Percentiles rank a stretch among this genome's conserved stretches.
Evolutionary conservation across 2,888 invertebrate genomes (phyloP).

Genomic region (Pecten maximus): DNA sequence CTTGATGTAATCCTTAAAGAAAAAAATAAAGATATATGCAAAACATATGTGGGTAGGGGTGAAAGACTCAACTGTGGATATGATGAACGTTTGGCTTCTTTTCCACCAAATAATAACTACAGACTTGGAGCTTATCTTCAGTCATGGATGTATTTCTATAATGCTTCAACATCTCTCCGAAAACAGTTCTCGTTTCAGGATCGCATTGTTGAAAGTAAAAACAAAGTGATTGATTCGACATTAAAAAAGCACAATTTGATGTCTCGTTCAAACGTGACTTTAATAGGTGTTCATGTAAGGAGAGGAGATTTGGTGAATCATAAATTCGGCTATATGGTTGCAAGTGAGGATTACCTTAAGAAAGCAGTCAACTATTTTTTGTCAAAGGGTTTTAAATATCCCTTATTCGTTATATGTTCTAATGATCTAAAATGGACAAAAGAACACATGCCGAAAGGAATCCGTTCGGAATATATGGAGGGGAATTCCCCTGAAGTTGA

Average conservation of each 20-base stretch:
- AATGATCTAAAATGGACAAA: conserved; percentile 62
- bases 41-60: conserved; percentile 40
- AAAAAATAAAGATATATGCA: conserved; percentile 47
- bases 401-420: conserved; percentile 63
- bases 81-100: conserved; percentile 49
- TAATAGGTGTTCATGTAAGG: conserved; percentile 63
- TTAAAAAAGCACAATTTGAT: conserved; percentile 42
- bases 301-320: conserved; percentile 59
- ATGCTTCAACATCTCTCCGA: conserved; percentile 49
- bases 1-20: conserved; percentile 44
- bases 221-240: conserved; percentile 45
- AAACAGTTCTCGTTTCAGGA: conserved; percentile 59
- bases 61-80: conserved; percentile 55
- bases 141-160: conserved; percentile 65
- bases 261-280: conserved; percentile 49
- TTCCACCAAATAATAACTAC: conserved; percentile 47
- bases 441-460: conserved; percentile 53
- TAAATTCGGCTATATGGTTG: conserved; percentile 56
- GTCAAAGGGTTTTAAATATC: conserved; percentile 48
- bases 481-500: conserved; percentile 59
- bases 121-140: conserved; percentile 57
- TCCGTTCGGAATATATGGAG: conserved; percentile 49
- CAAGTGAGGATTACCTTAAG: conserved; percentile 57
- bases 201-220: conserved; percentile 43
- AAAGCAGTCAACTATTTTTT: conserved; percentile 60